phyloP scores from a whole-genome alignment of 2,113 vertebrate species.

The Rhombomys opimus region DNA sequence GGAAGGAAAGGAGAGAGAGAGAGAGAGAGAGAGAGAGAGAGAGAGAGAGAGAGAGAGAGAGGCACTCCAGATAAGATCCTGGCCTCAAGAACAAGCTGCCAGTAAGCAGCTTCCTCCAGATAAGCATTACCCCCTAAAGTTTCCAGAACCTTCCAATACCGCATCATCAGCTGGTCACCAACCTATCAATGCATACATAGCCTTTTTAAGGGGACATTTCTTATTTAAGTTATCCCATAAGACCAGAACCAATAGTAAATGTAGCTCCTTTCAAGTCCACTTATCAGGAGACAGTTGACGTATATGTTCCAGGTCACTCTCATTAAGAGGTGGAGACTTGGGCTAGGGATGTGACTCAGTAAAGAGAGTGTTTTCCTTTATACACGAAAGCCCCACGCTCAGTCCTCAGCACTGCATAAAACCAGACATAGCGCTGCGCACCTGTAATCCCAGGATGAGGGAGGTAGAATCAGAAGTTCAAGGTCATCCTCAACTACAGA shows the following conservation, averaged over 20 bases:
- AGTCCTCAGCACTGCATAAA: background rate
- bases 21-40: background rate
- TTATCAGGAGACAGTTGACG: background rate
- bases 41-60: background rate
- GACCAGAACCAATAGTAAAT: background rate
- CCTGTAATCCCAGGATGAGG: background rate
- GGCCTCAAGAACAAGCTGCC: background rate
- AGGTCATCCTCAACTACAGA: background rate
- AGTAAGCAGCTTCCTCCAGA: background rate
- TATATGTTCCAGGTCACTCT: background rate
- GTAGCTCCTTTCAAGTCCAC: fast-evolving
- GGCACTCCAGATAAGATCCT: background rate
- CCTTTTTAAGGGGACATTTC: background rate
- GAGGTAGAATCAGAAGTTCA: background rate
- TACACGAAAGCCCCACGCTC: background rate
- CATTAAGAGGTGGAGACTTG: background rate
- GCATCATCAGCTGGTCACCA: background rate
- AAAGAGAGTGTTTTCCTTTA: background rate
- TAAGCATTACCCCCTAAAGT: background rate
- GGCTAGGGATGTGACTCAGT: too few species aligned
- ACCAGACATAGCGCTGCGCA: too few species aligned
- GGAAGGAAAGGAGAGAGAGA: too few species aligned
- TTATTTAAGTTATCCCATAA: background rate
- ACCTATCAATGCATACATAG: background rate
- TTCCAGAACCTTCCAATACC: background rate